Evolutionary conservation across 2,888 invertebrate genomes (phyloP), one percentile per base, ranked within the genome.

Genomic region (Ichneumoninae sp.): DNA sequence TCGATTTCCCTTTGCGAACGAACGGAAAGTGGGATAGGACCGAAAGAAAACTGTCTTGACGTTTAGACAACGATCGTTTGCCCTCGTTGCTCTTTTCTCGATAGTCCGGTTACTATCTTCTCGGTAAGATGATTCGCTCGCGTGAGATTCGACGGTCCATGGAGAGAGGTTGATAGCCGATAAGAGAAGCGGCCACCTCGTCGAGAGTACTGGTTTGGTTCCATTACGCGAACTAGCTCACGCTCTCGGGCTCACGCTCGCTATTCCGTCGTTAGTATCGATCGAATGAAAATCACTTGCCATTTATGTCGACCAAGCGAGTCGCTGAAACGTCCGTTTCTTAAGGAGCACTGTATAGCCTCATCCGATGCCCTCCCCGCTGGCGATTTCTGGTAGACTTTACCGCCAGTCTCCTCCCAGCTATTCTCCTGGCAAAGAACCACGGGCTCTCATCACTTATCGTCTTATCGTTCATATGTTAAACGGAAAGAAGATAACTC

Each of bases 261-360:
- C 40, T 40, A 44, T 40, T 52, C 22, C 26, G 40, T 60, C 50
- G 76, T 57, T 66, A 69, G 26, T 44, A 79, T 70, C 65, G 70
- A 75, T 70, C 70, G 44, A 69, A 65, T 63, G 69, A 75, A 79
- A 83, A 79, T 83, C 74, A 66, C 77, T 77, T 66, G 68, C 10
- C 69, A 65, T 74, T 60, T n/a, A 26, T 54, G 50, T 77, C 57
- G 57, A 44, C 10, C 40, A n/a, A 33, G 68, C 19, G 74, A 70
- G 70, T 16, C 22, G 19, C 47, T 52, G 70, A 57, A 75, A 52
- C 16, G 47, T 69, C 50, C 33, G 57, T 73, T 78, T 50, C 33
- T n/a, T 30, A 36, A 19, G 33, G 44, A 1, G 44, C 73, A 10
- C 13, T 6, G 47, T 60, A n/a, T 19, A 44, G 19, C 22, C 30